These are phyloP conservation scores for Dynastes hyllus DNA, from an alignment of 2,888 invertebrate species.

Conservation along the genomic window DNA sequence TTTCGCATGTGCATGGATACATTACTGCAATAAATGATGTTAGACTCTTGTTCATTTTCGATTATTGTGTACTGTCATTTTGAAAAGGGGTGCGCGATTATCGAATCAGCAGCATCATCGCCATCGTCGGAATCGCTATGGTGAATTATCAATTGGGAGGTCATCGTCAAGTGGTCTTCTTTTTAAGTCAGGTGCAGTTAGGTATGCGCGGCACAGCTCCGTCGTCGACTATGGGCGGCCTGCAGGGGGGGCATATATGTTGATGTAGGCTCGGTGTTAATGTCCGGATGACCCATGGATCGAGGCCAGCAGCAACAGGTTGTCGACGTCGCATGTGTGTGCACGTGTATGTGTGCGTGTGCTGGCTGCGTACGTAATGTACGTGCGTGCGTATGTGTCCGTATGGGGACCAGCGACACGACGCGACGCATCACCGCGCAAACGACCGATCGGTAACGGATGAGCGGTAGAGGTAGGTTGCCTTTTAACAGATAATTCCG, in stretches of 20 bases:
- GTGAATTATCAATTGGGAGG: slow-evolving; percentile 44
- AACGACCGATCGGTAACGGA: slow-evolving; percentile 38
- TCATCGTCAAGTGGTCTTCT: slow-evolving; percentile 49
- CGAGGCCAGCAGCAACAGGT: slow-evolving; percentile 55
- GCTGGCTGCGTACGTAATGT: background rate
- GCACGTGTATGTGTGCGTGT: background rate
- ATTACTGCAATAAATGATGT: background rate
- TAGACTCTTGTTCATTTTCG: too few species aligned
- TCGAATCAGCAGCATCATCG: background rate
- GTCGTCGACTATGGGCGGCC: slow-evolving; percentile 25
- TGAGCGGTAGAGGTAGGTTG: slow-evolving; percentile 30
- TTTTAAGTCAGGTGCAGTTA: slow-evolving; percentile 61
- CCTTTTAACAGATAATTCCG: slow-evolving; percentile 21
- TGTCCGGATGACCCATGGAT: slow-evolving; percentile 60
- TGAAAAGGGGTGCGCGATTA: background rate
- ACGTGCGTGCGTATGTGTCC: background rate
- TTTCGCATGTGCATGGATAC: background rate
- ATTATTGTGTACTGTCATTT: background rate
- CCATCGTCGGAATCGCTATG: slow-evolving; percentile 15
- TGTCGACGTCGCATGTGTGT: slow-evolving; percentile 48
- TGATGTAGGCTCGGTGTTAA: slow-evolving; percentile 58
- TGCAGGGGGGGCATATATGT: slow-evolving; percentile 47
- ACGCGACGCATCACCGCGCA: slow-evolving; percentile 42
- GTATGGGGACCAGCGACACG: slow-evolving; percentile 35
- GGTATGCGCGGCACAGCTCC: slow-evolving; percentile 57